Evolutionary conservation across 2,797 vertebrate genomes (phyloP).

Genomic region (Nothura maculosa): DNA sequence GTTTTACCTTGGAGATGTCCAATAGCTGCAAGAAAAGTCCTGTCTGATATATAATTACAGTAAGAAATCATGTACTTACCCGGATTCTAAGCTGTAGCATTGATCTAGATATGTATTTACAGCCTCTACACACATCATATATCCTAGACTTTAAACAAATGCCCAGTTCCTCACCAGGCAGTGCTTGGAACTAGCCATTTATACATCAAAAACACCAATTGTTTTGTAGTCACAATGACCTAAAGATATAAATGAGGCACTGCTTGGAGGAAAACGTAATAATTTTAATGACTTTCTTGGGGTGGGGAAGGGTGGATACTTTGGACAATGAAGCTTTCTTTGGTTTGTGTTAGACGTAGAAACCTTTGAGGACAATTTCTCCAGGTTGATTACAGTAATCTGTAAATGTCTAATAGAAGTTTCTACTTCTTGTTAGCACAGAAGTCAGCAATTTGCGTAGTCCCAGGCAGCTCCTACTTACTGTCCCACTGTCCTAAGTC

Average conservation of each 20-base stretch:
- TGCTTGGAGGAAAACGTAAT: background rate
- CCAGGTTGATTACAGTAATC: background rate
- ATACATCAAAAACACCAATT: background rate
- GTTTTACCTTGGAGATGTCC: accelerated
- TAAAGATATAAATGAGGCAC: background rate
- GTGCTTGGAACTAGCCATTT: background rate
- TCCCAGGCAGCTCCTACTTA: background rate
- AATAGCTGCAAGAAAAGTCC: background rate
- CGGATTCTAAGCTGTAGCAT: background rate
- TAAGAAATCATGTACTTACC: background rate
- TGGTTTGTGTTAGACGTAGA: background rate
- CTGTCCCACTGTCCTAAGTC: background rate
- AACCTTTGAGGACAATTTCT: conserved; percentile 3
- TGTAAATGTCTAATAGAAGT: background rate
- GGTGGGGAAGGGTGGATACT: too few species aligned
- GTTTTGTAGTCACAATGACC: background rate
- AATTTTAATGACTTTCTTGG: background rate
- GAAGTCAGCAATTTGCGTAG: background rate
- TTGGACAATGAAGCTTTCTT: background rate
- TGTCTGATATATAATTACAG: background rate
- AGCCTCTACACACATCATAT: accelerated
- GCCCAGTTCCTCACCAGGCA: background rate
- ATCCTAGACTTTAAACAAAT: background rate
- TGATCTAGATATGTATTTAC: background rate
- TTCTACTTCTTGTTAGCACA: background rate